These are phyloP conservation scores for Prorops nasuta DNA, from an alignment of 1,140 invertebrate genomes.

Conservation along the genomic window DNA sequence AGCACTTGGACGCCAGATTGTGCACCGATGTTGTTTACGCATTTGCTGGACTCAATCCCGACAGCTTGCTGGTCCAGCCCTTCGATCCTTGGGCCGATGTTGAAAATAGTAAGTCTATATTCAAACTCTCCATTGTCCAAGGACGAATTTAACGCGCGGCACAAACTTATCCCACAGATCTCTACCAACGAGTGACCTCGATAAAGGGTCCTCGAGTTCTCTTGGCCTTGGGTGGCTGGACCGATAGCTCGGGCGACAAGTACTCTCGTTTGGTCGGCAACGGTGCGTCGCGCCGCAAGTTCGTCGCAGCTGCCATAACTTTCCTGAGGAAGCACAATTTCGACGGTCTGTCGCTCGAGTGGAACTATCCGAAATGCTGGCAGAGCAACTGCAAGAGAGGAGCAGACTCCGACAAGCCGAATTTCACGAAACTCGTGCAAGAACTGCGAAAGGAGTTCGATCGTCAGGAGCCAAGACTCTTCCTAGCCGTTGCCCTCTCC, in stretches of 20 bases:
- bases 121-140: conserved; percentile 3
- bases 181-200: conserved; percentile 68
- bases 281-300: conserved; percentile 64
- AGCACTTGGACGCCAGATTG: conserved; percentile 74
- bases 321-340: conserved; percentile 76
- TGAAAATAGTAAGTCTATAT: conserved; percentile 70
- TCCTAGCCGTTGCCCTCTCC: conserved; percentile 80
- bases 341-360: conserved; percentile 81
- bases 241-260: conserved; percentile 80
- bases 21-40: conserved; percentile 90
- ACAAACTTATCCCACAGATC: conserved; percentile 59
- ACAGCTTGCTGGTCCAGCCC: conserved; percentile 70
- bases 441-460: conserved; percentile 79
- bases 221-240: conserved; percentile 86
- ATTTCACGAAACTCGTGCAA: conserved; percentile 75
- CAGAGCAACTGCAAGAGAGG: conserved; percentile 84
- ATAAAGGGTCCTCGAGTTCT: conserved; percentile 68
- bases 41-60: conserved; percentile 81
- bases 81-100: conserved; percentile 85
- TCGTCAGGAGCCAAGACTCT: conserved; percentile 63
- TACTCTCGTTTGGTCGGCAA: conserved; percentile 76
- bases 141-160: too few species aligned
- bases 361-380: conserved; percentile 92
- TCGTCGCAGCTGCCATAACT: conserved; percentile 64
- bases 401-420: conserved; percentile 71